Percentiles rank a stretch among this genome's conserved stretches.
These are phyloP conservation scores for Plutella xylostella DNA, from an alignment of 2,888 invertebrate species.

Conservation along the genomic window DNA sequence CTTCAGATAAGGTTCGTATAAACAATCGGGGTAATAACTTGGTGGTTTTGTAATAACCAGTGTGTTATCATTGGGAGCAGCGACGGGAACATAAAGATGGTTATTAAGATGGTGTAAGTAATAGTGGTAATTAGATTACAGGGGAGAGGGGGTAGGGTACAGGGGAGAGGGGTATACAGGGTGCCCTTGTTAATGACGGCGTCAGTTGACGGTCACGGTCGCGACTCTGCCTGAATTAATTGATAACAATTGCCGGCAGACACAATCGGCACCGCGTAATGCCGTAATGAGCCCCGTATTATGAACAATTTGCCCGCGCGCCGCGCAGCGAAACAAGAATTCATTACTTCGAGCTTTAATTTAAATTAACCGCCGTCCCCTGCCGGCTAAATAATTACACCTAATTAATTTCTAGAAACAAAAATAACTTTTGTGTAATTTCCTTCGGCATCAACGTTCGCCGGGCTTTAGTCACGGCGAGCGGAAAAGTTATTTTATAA, in stretches of 20 bases:
- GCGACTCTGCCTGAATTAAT: constrained; percentile 55
- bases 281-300: constrained; percentile 44
- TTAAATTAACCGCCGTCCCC: constrained; percentile 28
- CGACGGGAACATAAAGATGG: no score
- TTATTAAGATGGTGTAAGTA: no score
- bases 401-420: constrained; percentile 5
- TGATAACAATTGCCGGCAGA: constrained; percentile 57
- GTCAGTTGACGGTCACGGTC: constrained; percentile 45
- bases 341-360: constrained; percentile 30
- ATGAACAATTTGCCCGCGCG: constrained; percentile 34
- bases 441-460: not conserved
- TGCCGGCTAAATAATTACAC: constrained; percentile 3
- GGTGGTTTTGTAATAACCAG: no score
- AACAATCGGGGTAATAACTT: no score
- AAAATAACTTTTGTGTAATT: constrained; percentile 3
- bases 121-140: no score
- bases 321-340: constrained; percentile 33
- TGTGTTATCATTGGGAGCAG: no score
- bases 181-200: constrained; percentile 51
- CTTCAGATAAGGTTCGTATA: no score
- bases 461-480: no score
- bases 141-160: no score
- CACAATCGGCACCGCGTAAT: constrained; percentile 50
- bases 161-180: no score
- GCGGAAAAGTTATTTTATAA: constrained; percentile 1